Conservation (phyloP, 1,140 invertebrate genomes). For the Rhysida immarginata region DNA sequence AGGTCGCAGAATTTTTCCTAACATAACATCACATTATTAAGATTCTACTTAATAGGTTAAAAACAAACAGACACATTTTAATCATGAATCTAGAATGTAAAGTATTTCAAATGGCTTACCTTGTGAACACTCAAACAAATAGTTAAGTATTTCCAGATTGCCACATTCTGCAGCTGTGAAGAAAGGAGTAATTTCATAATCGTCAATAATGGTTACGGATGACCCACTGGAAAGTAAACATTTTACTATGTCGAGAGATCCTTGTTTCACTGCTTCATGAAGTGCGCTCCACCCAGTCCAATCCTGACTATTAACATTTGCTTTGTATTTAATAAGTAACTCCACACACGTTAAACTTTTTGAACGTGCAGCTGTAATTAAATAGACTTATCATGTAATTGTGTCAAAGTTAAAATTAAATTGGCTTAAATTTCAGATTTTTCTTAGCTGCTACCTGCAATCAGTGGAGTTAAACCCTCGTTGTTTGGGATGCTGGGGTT, state of each 20-base stretch:
- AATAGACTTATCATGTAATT: no score
- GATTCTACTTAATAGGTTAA: neutral
- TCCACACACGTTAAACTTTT: slow-evolving; percentile 7
- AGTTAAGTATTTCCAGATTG: neutral
- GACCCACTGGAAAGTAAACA: neutral
- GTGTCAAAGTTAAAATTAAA: no score
- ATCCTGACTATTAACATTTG: slow-evolving; percentile 21
- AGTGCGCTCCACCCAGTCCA: slow-evolving; percentile 23
- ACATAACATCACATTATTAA: no score
- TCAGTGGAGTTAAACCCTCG: slow-evolving; percentile 15
- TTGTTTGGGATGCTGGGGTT: slow-evolving; percentile 21
- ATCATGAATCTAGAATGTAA: no score
- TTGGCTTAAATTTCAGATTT: no score
- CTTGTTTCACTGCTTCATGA: slow-evolving; percentile 22
- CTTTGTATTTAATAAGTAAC: slow-evolving; percentile 13
- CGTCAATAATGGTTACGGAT: neutral
- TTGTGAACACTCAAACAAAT: neutral
- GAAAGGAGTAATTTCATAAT: neutral
- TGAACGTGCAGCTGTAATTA: neutral
- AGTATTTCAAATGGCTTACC: no score
- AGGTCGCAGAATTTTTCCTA: no score
- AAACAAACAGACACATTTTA: neutral
- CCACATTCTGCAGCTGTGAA: neutral
- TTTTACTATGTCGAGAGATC: slow-evolving; percentile 9
- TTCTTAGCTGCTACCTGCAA: slow-evolving; percentile 9